Percentiles rank a stretch among this genome's conserved stretches.
Conservation (phyloP, 1,140 invertebrate genomes). For the Paraescarpia echinospica region DNA sequence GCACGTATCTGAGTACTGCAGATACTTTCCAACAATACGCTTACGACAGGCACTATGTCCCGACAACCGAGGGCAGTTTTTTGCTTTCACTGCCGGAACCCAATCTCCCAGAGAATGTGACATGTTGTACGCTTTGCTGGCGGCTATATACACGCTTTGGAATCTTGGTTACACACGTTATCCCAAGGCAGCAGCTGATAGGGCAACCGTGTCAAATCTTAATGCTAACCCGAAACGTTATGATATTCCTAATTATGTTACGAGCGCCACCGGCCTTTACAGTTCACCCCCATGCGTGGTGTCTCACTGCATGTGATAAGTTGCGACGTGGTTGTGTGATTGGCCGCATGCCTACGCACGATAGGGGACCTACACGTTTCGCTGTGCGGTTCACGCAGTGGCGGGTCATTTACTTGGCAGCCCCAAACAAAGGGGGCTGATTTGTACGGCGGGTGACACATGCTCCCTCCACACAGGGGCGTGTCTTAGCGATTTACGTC, state of each 20-base stretch:
- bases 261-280: too few relatives aligned
- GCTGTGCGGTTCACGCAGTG: not conserved
- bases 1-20: too few relatives aligned
- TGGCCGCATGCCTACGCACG: not conserved
- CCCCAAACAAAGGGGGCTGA: not conserved
- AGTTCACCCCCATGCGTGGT: not conserved
- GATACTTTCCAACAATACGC: too few relatives aligned
- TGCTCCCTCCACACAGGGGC: not conserved
- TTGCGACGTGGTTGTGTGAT: not conserved
- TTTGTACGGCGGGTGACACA: not conserved
- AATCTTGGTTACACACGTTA: not conserved
- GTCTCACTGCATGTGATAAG: not conserved
- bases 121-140: too few relatives aligned
- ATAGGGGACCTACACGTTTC: not conserved
- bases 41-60: too few relatives aligned
- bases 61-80: too few relatives aligned
- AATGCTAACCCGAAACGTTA: not conserved
- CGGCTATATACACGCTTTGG: not conserved
- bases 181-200: not conserved
- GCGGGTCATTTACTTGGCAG: not conserved
- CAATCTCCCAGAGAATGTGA: too few relatives aligned
- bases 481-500: not conserved
- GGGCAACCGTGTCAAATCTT: not conserved
- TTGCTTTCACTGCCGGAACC: too few relatives aligned
- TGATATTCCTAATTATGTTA: not conserved